Percentiles rank a stretch among this genome's conserved stretches.
Conservation (phyloP, 1,140 invertebrate species). For the Ostrea denselamellosa region DNA sequence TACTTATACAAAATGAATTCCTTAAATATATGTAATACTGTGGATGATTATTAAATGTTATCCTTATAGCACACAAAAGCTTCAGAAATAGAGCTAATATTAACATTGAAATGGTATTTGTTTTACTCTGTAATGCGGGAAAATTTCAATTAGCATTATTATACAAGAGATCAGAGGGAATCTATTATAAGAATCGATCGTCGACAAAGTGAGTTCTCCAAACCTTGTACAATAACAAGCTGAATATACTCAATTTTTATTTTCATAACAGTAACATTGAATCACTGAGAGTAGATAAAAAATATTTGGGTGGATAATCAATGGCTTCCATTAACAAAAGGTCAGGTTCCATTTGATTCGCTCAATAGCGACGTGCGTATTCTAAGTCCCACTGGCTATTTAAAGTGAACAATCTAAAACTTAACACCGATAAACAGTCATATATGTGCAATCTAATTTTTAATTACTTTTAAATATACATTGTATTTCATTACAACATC, state of each 20-base stretch:
- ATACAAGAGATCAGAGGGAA: too few species aligned
- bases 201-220: neutral
- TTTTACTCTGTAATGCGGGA: neutral
- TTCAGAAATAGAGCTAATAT: conserved; percentile 1
- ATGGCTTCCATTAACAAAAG: neutral
- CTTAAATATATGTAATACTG: neutral
- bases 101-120: neutral
- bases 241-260: neutral
- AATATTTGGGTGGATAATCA: neutral
- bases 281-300: neutral
- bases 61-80: neutral
- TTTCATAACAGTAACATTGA: neutral
- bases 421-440: neutral
- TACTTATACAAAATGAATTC: too few species aligned
- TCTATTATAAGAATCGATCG: neutral
- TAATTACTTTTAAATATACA: neutral
- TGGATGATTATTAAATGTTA: neutral
- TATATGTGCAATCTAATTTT: neutral
- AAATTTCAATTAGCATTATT: neutral
- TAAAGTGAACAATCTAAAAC: neutral
- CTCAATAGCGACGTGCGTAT: neutral
- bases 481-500: neutral
- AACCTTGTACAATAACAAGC: neutral
- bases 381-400: neutral
- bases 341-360: neutral